Conservation (phyloP, 2,888 invertebrate genomes). For the Agonopterix heracliana region DNA sequence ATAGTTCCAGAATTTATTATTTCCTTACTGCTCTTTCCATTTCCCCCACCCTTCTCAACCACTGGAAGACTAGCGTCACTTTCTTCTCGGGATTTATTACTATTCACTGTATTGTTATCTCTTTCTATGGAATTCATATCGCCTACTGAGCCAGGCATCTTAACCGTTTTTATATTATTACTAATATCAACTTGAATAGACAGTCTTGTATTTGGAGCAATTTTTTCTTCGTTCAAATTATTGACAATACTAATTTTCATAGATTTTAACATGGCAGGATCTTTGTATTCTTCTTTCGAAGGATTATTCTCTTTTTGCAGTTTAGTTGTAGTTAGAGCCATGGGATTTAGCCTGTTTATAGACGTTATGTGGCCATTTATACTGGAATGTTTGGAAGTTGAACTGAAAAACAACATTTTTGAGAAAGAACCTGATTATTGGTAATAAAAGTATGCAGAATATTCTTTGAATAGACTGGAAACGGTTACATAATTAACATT, state of each 20-base stretch:
- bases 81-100: constrained; percentile 12
- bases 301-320: constrained; percentile 64
- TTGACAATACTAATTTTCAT: constrained; percentile 46
- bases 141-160: constrained; percentile 26
- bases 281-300: constrained; percentile 38
- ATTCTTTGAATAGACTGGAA: too few species aligned
- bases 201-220: constrained; percentile 25
- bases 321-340: constrained; percentile 26
- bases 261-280: constrained; percentile 30
- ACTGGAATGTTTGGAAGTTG: constrained; percentile 51
- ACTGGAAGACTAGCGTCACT: constrained; percentile 15
- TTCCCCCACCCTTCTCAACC: constrained; percentile 23
- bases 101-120: constrained; percentile 9
- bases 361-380: constrained; percentile 25
- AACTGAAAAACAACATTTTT: constrained; percentile 40
- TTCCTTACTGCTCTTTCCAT: constrained; percentile 13
- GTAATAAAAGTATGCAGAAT: background rate
- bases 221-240: constrained; percentile 32
- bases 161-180: constrained; percentile 49
- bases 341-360: constrained; percentile 25
- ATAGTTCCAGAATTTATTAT: constrained; percentile 10
- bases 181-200: constrained; percentile 47
- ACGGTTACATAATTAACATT: too few species aligned
- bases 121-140: constrained; percentile 15
- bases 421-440: constrained; percentile 2